Evolutionary conservation across 2,113 vertebrate species (phyloP).

Genomic region (Thermophis baileyi): DNA sequence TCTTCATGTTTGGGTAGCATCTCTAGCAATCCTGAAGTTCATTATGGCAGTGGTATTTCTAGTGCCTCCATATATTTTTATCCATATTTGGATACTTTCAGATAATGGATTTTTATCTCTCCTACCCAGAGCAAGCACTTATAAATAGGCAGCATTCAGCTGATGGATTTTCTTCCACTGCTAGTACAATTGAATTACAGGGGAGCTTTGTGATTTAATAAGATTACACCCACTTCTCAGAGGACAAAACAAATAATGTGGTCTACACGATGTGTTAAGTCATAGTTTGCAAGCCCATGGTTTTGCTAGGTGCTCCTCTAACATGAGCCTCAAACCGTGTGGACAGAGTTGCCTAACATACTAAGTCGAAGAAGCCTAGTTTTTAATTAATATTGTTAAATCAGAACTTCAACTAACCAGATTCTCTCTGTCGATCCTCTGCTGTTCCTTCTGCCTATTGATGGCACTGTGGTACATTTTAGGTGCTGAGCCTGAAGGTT

Average conservation of each 20-base stretch:
- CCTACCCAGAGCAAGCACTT: not conserved
- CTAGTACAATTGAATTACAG: not conserved
- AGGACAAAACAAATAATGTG: not conserved
- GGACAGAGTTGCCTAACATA: not conserved
- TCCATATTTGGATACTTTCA: not conserved
- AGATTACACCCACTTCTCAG: not conserved
- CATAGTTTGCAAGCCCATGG: not conserved
- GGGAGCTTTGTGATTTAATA: fast-evolving
- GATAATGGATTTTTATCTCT: not conserved
- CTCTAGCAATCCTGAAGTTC: not conserved
- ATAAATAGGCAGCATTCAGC: not conserved
- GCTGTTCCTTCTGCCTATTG: slow-evolving; percentile 88
- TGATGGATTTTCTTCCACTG: not conserved
- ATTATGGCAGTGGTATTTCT: not conserved
- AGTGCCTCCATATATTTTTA: not conserved
- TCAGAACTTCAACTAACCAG: slow-evolving; percentile 74
- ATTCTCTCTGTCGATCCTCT: slow-evolving; percentile 90
- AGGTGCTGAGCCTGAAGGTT: slow-evolving; percentile 35
- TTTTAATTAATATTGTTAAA: not conserved
- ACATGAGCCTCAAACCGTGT: not conserved
- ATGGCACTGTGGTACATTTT: slow-evolving; percentile 81
- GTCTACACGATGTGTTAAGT: not conserved
- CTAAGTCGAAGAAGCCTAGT: not conserved
- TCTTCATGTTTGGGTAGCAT: not conserved
- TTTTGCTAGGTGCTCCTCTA: not conserved